Conservation (phyloP, 30 jellyfish, hydroid and myxozoan species). For the Nemopilema nomurai region DNA sequence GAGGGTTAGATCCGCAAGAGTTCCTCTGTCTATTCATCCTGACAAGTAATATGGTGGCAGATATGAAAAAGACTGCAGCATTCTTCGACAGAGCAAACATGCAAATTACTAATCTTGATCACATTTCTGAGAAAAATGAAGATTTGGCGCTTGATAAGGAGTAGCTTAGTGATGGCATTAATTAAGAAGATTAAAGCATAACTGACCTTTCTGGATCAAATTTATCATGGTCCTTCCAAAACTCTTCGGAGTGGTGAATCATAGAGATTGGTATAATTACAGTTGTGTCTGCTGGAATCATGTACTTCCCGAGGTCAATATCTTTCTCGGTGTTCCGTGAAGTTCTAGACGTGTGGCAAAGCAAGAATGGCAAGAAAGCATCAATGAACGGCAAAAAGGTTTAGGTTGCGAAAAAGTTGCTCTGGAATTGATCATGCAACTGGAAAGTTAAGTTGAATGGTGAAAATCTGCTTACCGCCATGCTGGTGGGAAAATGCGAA, state of each 20-base stretch:
- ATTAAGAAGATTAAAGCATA: neutral
- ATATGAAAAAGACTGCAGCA: no score
- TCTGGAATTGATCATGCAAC: no score
- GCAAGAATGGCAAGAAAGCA: neutral
- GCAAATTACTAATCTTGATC: no score
- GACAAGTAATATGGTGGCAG: no score
- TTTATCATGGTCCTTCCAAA: conserved; percentile 33
- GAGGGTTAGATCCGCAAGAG: no score
- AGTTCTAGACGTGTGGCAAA: neutral
- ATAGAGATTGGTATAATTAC: conserved; percentile 20
- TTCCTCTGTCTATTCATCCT: no score
- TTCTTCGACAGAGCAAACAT: no score
- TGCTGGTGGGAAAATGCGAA: conserved; percentile 58
- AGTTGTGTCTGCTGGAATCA: neutral
- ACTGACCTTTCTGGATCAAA: conserved; percentile 47
- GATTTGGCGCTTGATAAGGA: no score
- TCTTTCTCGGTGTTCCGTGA: conserved; percentile 10
- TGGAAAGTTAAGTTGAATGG: no score
- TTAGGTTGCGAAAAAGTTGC: no score
- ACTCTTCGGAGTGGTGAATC: conserved; percentile 37
- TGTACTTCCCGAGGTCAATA: neutral
- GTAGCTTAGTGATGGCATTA: neutral
- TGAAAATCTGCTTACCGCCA: conserved; percentile 50
- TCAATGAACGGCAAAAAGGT: no score
- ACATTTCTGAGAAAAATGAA: no score